Evolutionary conservation across 2,888 invertebrate genomes (phyloP), one percentile per base, ranked within the genome.

Genomic region (Pegoplata infirma): DNA sequence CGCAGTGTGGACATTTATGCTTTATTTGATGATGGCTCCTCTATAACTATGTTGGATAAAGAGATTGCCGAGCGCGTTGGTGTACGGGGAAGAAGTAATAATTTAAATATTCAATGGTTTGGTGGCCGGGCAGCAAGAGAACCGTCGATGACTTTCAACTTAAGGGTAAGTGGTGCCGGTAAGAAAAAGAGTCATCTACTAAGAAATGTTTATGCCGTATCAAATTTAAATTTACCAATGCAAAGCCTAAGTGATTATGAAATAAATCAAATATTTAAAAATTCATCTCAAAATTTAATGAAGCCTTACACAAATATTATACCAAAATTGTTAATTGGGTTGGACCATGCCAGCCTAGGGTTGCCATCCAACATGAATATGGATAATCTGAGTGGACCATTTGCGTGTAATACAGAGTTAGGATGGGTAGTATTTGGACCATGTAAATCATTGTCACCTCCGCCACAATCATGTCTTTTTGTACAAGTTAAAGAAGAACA

Each of bases 391-490:
- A 25, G 32, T 17, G 80, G 77, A n/a, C 80, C 72, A 5, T 80
- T 46, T 64, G 81, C 80, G 7, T 73, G 78, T 25, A 53, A 78
- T 16, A 81, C 77, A 2, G 72, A 81, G 21, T 63, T 79, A 1
- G 80, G 74, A 3, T 78, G 76, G 78, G 59, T 76, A 6, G 80
- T 81, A 2, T 76, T 78, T 64, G 79, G 72, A 8, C 51, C 55
- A 8, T 76, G 47, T 16, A 21, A 44, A 44, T 16, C 7, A 14
- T 3, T 44, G 6, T 14, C 16, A 8, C 14, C 44, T 44, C 23
- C 14, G 14, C 40, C 23, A 40, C 44, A 58, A 23, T 58, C 58
- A 17, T 44, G 58, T 12, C 44, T 58, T 21, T 58, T 58, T 14
- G 23, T 44, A 1, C 21, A 46, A 8, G 23, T 40, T 40, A 36